These are phyloP conservation scores for Leptobrachium ailaonicum DNA, from an alignment of 2,113 vertebrate genomes.

Conservation along the genomic window DNA sequence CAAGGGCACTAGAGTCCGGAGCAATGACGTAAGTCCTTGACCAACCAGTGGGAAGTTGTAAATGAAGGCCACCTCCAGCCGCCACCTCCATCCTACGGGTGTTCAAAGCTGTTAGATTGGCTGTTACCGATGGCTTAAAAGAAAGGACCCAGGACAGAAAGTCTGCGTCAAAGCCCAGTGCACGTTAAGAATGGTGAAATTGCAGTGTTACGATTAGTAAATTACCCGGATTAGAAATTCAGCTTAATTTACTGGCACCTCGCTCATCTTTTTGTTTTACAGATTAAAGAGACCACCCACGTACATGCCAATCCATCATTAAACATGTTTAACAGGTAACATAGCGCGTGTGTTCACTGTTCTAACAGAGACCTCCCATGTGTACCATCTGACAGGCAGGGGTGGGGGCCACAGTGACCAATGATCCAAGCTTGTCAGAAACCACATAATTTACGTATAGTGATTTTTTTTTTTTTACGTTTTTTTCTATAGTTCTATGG, in stretches of 20 bases:
- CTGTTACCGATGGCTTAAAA: slow-evolving; percentile 72
- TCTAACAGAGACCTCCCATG: slow-evolving; percentile 34
- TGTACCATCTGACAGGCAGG: not conserved
- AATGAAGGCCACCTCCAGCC: too few species aligned
- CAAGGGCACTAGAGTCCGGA: not conserved
- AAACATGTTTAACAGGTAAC: slow-evolving; percentile 55
- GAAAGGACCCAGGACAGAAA: slow-evolving; percentile 66
- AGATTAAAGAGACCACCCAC: slow-evolving; percentile 4
- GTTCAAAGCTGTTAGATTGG: slow-evolving; percentile 56
- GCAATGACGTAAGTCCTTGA: not conserved
- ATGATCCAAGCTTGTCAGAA: slow-evolving; percentile 68
- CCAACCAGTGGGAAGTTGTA: slow-evolving; percentile 14
- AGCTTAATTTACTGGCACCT: slow-evolving; percentile 76
- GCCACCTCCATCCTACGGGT: slow-evolving; percentile 45
- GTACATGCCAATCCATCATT: slow-evolving; percentile 49
- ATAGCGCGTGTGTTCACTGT: slow-evolving; percentile 70
- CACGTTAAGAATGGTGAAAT: slow-evolving; percentile 67
- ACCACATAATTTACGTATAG: too few species aligned
- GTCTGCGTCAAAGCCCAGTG: slow-evolving; percentile 55
- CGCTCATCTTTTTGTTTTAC: slow-evolving; percentile 51
- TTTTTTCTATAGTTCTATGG: not conserved
- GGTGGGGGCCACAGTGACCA: slow-evolving; percentile 28
- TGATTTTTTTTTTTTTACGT: too few species aligned
- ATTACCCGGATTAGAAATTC: slow-evolving; percentile 54
- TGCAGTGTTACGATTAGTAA: slow-evolving; percentile 77